Conservation (phyloP, 2,797 vertebrate species). For the Acanthurus lineatus region DNA sequence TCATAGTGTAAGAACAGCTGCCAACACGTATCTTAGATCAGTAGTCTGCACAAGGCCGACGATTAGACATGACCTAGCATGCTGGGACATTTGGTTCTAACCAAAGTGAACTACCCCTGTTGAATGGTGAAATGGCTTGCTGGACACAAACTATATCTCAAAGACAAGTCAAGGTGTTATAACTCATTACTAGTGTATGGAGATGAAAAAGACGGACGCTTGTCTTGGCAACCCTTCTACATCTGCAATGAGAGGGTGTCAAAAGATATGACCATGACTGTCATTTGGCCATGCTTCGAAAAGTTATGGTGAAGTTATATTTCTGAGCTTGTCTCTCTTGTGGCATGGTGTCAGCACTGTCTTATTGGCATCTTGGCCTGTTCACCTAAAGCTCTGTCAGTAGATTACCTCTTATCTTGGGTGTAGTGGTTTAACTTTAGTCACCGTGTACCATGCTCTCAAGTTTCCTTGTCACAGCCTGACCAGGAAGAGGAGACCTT, state of each 20-base stretch:
- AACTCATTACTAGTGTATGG: conserved; percentile 6
- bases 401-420: conserved; percentile 11
- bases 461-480: conserved; percentile 12
- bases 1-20: conserved; percentile 37
- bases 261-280: conserved; percentile 2
- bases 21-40: conserved; percentile 31
- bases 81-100: conserved; percentile 63
- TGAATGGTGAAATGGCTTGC: conserved; percentile 31
- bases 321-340: not conserved
- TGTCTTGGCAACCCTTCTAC: no score
- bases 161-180: conserved; percentile 16
- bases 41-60: conserved; percentile 44
- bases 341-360: not conserved
- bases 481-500: not conserved
- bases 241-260: conserved; percentile 5
- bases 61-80: conserved; percentile 59
- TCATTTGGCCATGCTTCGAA: not conserved
- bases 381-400: conserved; percentile 3
- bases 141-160: conserved; percentile 3
- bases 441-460: not conserved
- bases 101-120: conserved; percentile 22
- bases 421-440: conserved; percentile 3
- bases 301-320: not conserved
- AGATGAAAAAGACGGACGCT: not conserved
- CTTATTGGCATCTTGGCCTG: not conserved